These are phyloP conservation scores for Coryphaenoides rupestris DNA, from an alignment of 2,113 vertebrate species.

Conservation along the genomic window DNA sequence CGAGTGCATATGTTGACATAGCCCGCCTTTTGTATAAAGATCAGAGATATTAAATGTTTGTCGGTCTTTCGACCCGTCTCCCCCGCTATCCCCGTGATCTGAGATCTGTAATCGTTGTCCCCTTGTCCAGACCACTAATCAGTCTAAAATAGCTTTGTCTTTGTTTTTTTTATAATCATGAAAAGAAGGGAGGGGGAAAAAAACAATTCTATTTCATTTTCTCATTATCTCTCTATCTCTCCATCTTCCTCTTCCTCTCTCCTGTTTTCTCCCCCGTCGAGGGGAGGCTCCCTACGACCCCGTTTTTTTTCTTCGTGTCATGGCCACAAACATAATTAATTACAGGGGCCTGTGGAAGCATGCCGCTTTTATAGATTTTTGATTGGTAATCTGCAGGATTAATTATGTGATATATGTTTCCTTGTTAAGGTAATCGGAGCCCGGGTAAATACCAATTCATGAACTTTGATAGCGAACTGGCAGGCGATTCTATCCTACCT, in stretches of 20 bases:
- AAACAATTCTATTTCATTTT: background rate
- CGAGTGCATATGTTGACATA: too few relatives aligned
- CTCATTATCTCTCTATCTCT: conserved; percentile 6
- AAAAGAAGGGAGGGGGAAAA: too few relatives aligned
- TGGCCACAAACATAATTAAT: conserved; percentile 69
- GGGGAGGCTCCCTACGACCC: conserved; percentile 11
- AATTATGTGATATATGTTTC: conserved; percentile 79
- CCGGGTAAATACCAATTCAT: conserved; percentile 73
- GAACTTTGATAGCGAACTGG: conserved; percentile 72
- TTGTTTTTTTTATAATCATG: conserved; percentile 8
- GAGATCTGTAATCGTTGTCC: too few relatives aligned
- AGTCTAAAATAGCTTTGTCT: background rate
- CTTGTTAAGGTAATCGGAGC: conserved; percentile 73
- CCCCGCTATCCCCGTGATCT: too few relatives aligned
- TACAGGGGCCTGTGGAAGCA: conserved; percentile 58
- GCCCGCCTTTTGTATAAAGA: too few relatives aligned
- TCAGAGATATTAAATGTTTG: too few relatives aligned
- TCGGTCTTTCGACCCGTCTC: too few relatives aligned
- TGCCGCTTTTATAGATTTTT: conserved; percentile 77
- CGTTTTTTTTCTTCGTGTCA: conserved; percentile 46
- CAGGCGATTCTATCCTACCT: conserved; percentile 57
- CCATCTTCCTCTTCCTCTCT: conserved; percentile 12
- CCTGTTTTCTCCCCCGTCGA: background rate
- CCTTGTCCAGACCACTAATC: too few relatives aligned
- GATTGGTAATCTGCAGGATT: conserved; percentile 75